A percentile compares a stretch with the other conserved stretches of the same genome.
Evolutionary conservation across 2,113 vertebrate species (phyloP).

Genomic region (Hydropotes inermis): DNA sequence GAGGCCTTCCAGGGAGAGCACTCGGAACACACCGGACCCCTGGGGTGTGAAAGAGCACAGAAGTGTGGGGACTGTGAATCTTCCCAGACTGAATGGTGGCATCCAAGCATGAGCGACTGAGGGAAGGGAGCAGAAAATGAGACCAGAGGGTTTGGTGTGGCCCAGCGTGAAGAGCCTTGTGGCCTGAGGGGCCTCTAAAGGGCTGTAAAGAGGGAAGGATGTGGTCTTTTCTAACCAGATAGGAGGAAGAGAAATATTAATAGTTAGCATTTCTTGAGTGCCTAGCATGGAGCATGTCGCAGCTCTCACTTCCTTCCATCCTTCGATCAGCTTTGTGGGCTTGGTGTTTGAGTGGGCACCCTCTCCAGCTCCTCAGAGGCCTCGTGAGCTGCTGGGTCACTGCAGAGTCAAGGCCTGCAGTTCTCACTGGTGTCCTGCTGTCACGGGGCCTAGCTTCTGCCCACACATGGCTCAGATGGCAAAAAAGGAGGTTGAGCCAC

Average conservation of each 20-base stretch:
- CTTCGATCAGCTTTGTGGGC: background rate
- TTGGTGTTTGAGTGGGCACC: background rate
- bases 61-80: background rate
- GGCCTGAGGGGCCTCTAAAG: background rate
- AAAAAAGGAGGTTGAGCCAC: background rate
- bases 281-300: background rate
- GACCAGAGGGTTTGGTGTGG: background rate
- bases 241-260: background rate
- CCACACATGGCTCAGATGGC: background rate
- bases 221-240: background rate
- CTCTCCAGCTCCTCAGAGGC: background rate
- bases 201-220: background rate
- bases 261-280: background rate
- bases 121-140: background rate
- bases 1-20: background rate
- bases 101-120: background rate
- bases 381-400: background rate
- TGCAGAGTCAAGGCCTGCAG: background rate
- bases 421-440: background rate
- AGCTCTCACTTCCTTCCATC: background rate
- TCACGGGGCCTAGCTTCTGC: background rate
- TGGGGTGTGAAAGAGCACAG: background rate
- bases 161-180: background rate
- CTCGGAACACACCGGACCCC: background rate
- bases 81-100: background rate